A percentile compares a stretch with the other conserved stretches of the same genome.
Evolutionary conservation across 1,140 invertebrate genomes (phyloP).

Genomic region (Limonius californicus): DNA sequence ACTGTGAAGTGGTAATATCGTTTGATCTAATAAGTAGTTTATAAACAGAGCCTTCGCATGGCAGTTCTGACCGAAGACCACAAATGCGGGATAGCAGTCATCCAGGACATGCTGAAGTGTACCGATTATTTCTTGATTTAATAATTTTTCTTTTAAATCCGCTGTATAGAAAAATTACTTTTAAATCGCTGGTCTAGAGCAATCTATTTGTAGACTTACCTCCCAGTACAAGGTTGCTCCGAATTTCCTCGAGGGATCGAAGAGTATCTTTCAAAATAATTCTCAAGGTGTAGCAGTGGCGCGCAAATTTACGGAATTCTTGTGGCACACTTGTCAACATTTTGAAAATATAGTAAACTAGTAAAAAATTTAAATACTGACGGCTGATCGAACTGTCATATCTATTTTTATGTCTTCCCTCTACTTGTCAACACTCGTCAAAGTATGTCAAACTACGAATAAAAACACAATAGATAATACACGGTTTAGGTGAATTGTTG

Average conservation of each 20-base stretch:
- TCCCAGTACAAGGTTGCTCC: constrained; percentile 58
- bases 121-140: constrained; percentile 49
- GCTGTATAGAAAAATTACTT: constrained; percentile 43
- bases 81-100: constrained; percentile 52
- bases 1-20: constrained; percentile 58
- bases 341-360: not conserved
- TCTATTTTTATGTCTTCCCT: not conserved
- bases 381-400: not conserved
- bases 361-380: not conserved
- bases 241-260: constrained; percentile 61
- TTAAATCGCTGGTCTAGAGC: constrained; percentile 11
- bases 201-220: no score
- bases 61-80: constrained; percentile 67
- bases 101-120: constrained; percentile 52
- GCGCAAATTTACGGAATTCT: constrained; percentile 40
- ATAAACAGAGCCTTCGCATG: constrained; percentile 67
- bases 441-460: no score
- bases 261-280: constrained; percentile 65
- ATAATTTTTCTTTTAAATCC: constrained; percentile 49
- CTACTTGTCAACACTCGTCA: no score
- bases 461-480: no score
- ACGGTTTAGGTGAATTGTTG: no score
- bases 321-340: constrained; percentile 28
- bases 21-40: constrained; percentile 65
- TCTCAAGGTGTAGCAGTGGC: constrained; percentile 40